Base-by-base conservation (phyloP, 2,888 invertebrate species). In the Cerastis leucographa region DNA sequence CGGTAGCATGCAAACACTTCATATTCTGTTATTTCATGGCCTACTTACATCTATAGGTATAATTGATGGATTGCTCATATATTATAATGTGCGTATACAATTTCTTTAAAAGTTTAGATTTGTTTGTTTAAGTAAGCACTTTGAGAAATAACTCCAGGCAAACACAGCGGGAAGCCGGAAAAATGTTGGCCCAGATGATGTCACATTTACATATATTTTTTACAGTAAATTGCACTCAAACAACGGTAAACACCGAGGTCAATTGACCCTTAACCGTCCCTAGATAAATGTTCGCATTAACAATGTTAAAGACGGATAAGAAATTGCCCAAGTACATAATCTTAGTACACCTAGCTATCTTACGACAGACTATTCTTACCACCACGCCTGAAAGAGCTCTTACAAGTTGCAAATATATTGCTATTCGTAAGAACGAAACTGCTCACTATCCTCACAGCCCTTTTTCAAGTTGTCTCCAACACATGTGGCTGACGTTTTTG, bases 401-500 rank as follows among this genome's bases (percentile, higher is more conserved):
- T 69, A 19, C 11, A 51, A 80, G 56, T 44, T 42, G 25, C 17
- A 46, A 69, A 69, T 56, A 59, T 11, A 51, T 59, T 62, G 44
- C 51, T 42, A 51, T 74, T 66, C 44, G n/a, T 40, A 42, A 54
- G 35, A 14, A 42, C 35, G 22, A 29, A 51, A 71, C 35, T 51
- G 51, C 25, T 77, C 25, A 9, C 73, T 25, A 59, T n/a, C 22
- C 9, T 56, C 40, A 4, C 14, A 44, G 19, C 65, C 73, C 65
- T 56, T 49, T 49, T 56, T 73, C 79, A 56, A 65, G 49, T 25
- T 76, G 71, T 71, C 61, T 78, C 19, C 17, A 65, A 56, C 79
- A 78, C n/a, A 54, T 78, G 80, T 56, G 56, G 7, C 42, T 25
- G 73, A 25, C 73, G 70, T 67, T 76, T 77, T 71, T 54, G n/a